phyloP scores from a whole-genome alignment of 1,140 invertebrate genomes.

The Ridgeia piscesae region DNA sequence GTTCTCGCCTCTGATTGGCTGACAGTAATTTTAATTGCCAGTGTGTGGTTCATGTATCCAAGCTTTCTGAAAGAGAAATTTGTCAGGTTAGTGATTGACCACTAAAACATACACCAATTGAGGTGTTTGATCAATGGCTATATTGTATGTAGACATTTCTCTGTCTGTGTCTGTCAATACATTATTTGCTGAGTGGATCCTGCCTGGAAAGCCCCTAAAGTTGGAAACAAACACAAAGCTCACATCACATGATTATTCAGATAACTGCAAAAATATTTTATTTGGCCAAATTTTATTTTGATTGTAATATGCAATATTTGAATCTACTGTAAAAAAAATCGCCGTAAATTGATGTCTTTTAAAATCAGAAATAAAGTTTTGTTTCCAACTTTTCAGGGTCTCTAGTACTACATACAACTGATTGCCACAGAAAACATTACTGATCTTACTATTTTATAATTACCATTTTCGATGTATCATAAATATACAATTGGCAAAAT shows the following conservation, averaged over 20 bases:
- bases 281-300: no score
- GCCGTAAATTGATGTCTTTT: no score
- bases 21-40: background rate
- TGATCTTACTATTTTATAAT: background rate
- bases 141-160: slow-evolving; percentile 2
- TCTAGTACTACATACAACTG: background rate
- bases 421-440: background rate
- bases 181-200: background rate
- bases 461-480: background rate
- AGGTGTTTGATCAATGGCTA: background rate
- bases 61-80: background rate
- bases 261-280: no score
- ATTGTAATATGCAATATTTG: no score
- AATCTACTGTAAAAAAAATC: no score
- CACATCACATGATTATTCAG: no score
- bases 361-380: background rate
- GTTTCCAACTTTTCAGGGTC: background rate
- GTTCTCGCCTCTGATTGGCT: background rate
- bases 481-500: background rate
- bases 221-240: background rate
- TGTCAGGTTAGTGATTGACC: background rate
- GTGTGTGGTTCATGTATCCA: background rate
- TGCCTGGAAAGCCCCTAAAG: background rate
- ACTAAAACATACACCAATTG: background rate
- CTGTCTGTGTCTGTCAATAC: background rate